Evolutionary conservation across 2,888 invertebrate species (phyloP).

Genomic region (Colostygia pectinataria): DNA sequence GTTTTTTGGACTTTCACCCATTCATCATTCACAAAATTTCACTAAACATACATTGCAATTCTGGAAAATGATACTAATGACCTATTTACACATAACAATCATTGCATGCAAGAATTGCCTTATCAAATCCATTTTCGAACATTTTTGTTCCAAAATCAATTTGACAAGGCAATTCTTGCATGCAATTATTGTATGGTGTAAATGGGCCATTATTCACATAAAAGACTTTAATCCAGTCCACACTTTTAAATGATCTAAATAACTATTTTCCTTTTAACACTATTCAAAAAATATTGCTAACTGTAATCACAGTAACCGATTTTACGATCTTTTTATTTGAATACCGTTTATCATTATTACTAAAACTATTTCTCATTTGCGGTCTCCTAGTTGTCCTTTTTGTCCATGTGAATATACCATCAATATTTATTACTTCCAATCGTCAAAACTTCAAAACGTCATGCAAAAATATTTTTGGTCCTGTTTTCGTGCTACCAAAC

Average conservation of each 20-base stretch:
- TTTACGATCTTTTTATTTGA: constrained; percentile 17
- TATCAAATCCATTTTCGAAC: too few species aligned
- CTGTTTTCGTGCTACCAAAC: constrained; percentile 15
- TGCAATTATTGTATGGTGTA: too few species aligned
- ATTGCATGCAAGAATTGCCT: too few species aligned
- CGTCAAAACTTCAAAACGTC: too few species aligned
- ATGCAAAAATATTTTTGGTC: constrained; percentile 27
- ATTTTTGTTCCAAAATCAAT: too few species aligned
- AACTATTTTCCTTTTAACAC: constrained; percentile 19
- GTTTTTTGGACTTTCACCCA: constrained; percentile 12
- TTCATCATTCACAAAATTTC: constrained; percentile 1
- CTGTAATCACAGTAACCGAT: constrained; percentile 24
- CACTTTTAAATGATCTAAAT: constrained; percentile 14
- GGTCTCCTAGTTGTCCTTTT: not conserved
- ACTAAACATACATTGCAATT: constrained; percentile 4
- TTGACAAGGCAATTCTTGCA: too few species aligned
- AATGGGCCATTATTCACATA: too few species aligned
- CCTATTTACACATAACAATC: too few species aligned
- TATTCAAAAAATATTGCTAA: constrained; percentile 29
- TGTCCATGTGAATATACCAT: not conserved
- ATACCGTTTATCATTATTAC: constrained; percentile 19
- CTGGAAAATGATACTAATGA: constrained; percentile 7
- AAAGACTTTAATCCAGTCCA: too few species aligned
- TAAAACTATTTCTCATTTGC: constrained; percentile 19
- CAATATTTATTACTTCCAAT: constrained; percentile 8